phyloP scores from a whole-genome alignment of 2,113 vertebrate genomes.

The Lutjanus erythropterus region DNA sequence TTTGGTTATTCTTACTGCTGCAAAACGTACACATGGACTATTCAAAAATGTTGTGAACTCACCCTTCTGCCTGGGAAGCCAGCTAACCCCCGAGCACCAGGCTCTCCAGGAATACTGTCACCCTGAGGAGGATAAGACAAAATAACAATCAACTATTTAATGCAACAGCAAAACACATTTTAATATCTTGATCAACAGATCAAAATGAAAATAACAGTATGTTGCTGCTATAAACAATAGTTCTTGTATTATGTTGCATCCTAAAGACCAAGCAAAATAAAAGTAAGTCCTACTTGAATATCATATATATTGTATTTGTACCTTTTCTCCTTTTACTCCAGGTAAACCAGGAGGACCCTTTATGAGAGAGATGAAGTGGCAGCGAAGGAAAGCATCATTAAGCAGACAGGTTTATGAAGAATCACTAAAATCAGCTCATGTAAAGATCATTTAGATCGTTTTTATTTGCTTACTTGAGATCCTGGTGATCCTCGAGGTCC shows the following conservation, averaged over 20 bases:
- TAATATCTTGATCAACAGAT: not conserved
- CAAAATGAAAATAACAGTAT: not conserved
- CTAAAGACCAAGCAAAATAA: not conserved
- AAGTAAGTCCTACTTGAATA: not conserved
- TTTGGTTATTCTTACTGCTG: too few species aligned
- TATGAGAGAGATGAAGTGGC: not conserved
- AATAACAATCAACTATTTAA: not conserved
- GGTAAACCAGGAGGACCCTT: conserved; percentile 86
- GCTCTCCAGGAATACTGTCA: conserved; percentile 81
- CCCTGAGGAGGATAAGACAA: conserved; percentile 79
- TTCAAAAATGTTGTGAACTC: conserved; percentile 6
- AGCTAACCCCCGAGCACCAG: conserved; percentile 84
- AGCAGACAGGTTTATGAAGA: not conserved
- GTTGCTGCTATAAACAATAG: not conserved
- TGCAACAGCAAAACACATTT: not conserved
- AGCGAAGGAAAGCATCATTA: conserved; percentile 1
- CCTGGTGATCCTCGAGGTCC: conserved; percentile 84
- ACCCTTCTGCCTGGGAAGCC: conserved; percentile 88
- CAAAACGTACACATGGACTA: too few species aligned
- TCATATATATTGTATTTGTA: conserved; percentile 37
- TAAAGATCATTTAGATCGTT: not conserved
- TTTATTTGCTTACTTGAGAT: conserved; percentile 69
- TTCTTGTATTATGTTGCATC: too few species aligned
- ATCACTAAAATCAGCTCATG: not conserved
- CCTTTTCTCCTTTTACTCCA: conserved; percentile 90